These are phyloP conservation scores for Phania funesta DNA, from an alignment of 2,888 invertebrate genomes.

Conservation along the genomic window DNA sequence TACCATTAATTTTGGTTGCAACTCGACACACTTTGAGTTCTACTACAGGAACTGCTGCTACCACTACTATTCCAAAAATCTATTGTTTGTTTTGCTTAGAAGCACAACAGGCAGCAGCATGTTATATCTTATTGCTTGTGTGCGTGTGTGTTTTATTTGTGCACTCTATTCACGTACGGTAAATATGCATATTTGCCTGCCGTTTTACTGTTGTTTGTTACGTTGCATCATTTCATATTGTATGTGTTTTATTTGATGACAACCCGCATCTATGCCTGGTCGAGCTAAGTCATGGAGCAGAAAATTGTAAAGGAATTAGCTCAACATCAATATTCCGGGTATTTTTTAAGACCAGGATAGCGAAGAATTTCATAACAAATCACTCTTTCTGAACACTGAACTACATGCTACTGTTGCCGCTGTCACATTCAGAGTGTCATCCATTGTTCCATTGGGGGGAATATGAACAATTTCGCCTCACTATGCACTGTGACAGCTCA, in stretches of 20 bases:
- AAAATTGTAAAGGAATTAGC: constrained; percentile 2
- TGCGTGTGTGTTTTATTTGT: neutral
- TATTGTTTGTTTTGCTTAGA: constrained; percentile 2
- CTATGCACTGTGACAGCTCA: constrained; percentile 78
- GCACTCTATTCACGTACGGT: constrained; percentile 40
- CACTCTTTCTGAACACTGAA: no score
- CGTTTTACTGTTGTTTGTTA: constrained; percentile 53
- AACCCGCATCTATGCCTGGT: constrained; percentile 17
- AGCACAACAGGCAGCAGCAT: neutral
- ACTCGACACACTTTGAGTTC: constrained; percentile 41
- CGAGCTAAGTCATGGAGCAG: neutral
- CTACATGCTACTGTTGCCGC: constrained; percentile 48
- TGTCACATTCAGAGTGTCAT: constrained; percentile 62
- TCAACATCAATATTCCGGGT: no score
- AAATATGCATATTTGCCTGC: constrained; percentile 54
- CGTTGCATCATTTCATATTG: constrained; percentile 42
- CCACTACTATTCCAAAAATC: neutral
- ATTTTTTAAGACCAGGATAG: no score
- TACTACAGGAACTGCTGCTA: constrained; percentile 1
- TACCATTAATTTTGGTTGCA: constrained; percentile 59
- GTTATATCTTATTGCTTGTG: neutral
- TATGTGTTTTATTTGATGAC: constrained; percentile 42
- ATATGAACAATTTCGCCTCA: constrained; percentile 50
- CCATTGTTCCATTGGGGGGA: constrained; percentile 37
- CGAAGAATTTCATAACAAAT: no score